Evolutionary conservation across 2,888 invertebrate genomes (phyloP).

Genomic region (Microdon myrmicae): DNA sequence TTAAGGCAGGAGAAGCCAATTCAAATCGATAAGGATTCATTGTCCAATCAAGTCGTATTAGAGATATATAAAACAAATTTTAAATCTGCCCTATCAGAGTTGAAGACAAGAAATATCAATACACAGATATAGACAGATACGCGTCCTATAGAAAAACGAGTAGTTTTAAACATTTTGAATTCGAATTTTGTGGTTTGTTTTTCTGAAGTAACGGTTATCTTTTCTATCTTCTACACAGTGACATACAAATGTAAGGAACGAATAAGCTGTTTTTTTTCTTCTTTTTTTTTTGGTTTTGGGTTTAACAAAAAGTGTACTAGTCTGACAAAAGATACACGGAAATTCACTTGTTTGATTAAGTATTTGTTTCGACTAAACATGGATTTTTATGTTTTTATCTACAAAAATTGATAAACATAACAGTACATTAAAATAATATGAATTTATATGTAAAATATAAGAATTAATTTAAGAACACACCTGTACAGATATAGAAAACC

Average conservation of each 20-base stretch:
- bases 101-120: slow-evolving; percentile 1
- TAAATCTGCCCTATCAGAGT: slow-evolving; percentile 32
- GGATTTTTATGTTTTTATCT: slow-evolving; percentile 29
- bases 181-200: slow-evolving; percentile 1
- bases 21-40: too few relatives aligned
- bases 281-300: too few relatives aligned
- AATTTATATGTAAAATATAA: slow-evolving; percentile 5
- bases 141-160: too few relatives aligned
- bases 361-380: slow-evolving; percentile 41
- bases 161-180: background rate
- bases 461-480: slow-evolving; percentile 62
- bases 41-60: too few relatives aligned
- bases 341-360: slow-evolving; percentile 24
- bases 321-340: slow-evolving; percentile 18
- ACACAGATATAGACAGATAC: slow-evolving; percentile 14
- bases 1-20: too few relatives aligned
- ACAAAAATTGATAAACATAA: slow-evolving; percentile 23
- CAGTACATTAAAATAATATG: slow-evolving; percentile 4
- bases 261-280: slow-evolving; percentile 6
- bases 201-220: slow-evolving; percentile 13
- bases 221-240: slow-evolving; percentile 24
- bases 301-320: slow-evolving; percentile 8
- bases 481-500: slow-evolving; percentile 66
- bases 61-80: too few relatives aligned
- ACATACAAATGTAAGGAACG: slow-evolving; percentile 4